These are phyloP conservation scores for Meteorus sp. DNA, from an alignment of 1,140 invertebrate species.

Conservation along the genomic window DNA sequence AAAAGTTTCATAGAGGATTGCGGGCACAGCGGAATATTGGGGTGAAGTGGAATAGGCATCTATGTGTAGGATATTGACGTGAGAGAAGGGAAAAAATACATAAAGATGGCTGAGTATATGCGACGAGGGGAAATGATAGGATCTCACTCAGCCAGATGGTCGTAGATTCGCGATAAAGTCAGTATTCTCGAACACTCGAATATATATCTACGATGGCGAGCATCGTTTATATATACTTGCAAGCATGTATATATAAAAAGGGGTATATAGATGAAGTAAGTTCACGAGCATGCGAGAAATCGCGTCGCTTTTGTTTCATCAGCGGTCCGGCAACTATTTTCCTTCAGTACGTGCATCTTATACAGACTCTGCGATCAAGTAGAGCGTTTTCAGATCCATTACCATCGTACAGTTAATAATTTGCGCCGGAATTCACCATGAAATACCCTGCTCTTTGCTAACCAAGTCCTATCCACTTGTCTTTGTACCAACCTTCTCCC, in stretches of 20 bases:
- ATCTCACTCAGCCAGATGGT: conserved; percentile 30
- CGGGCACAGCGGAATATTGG: background rate
- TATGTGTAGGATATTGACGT: background rate
- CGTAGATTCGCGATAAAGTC: conserved; percentile 39
- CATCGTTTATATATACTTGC: too few species aligned
- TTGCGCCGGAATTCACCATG: conserved; percentile 13
- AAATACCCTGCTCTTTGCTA: background rate
- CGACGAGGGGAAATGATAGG: conserved; percentile 29
- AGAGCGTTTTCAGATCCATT: conserved; percentile 15
- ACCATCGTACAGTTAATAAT: conserved; percentile 18
- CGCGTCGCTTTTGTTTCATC: too few species aligned
- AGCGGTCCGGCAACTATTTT: too few species aligned
- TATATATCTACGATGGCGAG: too few species aligned
- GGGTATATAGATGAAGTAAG: too few species aligned
- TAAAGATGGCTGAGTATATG: background rate
- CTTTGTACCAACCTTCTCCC: background rate
- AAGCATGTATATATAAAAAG: too few species aligned
- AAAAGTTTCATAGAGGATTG: background rate
- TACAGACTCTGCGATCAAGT: background rate
- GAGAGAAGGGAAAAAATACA: background rate
- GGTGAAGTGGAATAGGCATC: conserved; percentile 1
- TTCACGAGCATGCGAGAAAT: too few species aligned
- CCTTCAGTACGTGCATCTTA: background rate
- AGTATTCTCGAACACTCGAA: conserved; percentile 30
- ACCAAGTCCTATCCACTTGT: background rate